Base-by-base conservation (phyloP, 1,140 invertebrate species). In the Belonocnema kinseyi region DNA sequence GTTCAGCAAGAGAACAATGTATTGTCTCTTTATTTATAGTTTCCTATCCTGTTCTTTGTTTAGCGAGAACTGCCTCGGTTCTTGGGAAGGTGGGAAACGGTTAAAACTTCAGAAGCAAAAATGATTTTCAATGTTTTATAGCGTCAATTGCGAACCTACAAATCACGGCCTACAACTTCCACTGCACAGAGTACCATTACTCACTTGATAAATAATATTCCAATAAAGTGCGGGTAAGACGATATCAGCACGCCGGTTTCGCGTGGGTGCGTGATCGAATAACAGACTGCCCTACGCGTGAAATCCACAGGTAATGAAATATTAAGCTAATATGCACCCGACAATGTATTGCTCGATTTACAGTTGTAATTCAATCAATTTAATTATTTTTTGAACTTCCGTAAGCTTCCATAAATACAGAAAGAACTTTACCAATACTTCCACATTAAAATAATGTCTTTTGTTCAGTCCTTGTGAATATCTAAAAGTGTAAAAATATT, bases 191-290 rank as follows among this genome's bases (percentile, higher is more conserved):
- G 33, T 40, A 40, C 61, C 33, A 46, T 66, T 40, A 66, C 61
- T 66, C 61, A 66, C 26, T 66, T n/a, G 61, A 66, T 33, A 66
- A 33, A 66, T 66, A 66, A 66, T 66, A 66, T 66, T 66, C 61
- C 33, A 40, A 66, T 66, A 66, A 66, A 66, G 40, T 66, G 21
- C 61, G n/a, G 26, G 61, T 66, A 66, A 66, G 61, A 66, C 16
- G 61, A 66, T 66, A 66, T 46, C 16, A 16, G 26, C n/a, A n/a
- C 58, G 16, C 61, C n/a, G 33, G 61, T 66, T 66, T 66, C 16
- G 61, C 61, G 33, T 66, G 33, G 33, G 33, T 66, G 26, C n/a
- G n/a, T n/a, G 61, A 66, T 66, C 61, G 33, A 66, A 66, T 66
- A 66, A 66, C 33, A 33, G 46, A 66, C 21, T n/a, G 58, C 21